phyloP scores from a whole-genome alignment of 1,140 invertebrate species.

The Zaprionus davidi region DNA sequence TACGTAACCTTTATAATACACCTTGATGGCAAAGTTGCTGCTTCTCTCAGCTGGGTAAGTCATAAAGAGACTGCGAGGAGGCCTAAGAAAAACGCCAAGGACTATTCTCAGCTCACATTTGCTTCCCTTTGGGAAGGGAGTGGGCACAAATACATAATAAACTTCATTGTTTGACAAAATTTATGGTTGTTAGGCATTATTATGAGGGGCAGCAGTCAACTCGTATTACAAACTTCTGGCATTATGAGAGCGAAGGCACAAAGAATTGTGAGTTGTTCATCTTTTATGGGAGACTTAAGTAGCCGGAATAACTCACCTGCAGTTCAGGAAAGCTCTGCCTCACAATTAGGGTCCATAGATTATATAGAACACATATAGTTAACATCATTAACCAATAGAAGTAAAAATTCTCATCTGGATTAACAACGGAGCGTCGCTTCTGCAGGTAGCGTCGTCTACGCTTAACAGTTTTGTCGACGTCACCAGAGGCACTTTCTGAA shows the following conservation, averaged over 20 bases:
- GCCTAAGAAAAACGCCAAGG: slow-evolving; percentile 1
- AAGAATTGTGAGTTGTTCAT: slow-evolving; percentile 31
- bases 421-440: slow-evolving; percentile 93
- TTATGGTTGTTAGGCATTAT: slow-evolving; percentile 47
- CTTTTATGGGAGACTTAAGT: slow-evolving; percentile 9
- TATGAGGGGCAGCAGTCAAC: slow-evolving; percentile 44
- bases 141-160: slow-evolving; percentile 43
- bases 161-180: slow-evolving; percentile 50
- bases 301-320: slow-evolving; percentile 85
- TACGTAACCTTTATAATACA: background rate
- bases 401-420: slow-evolving; percentile 97
- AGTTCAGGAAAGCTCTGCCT: slow-evolving; percentile 96
- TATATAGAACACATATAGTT: slow-evolving; percentile 95
- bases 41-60: background rate
- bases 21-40: background rate
- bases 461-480: slow-evolving; percentile 86
- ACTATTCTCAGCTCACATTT: slow-evolving; percentile 17
- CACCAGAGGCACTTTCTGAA: slow-evolving; percentile 88
- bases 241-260: slow-evolving; percentile 61
- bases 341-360: slow-evolving; percentile 97
- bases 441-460: slow-evolving; percentile 88
- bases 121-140: background rate
- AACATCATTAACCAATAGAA: slow-evolving; percentile 97
- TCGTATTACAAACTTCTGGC: slow-evolving; percentile 52
- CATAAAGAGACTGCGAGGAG: background rate